phyloP scores from a whole-genome alignment of 2,797 vertebrate species.

The Yasuhikotakia modesta region DNA sequence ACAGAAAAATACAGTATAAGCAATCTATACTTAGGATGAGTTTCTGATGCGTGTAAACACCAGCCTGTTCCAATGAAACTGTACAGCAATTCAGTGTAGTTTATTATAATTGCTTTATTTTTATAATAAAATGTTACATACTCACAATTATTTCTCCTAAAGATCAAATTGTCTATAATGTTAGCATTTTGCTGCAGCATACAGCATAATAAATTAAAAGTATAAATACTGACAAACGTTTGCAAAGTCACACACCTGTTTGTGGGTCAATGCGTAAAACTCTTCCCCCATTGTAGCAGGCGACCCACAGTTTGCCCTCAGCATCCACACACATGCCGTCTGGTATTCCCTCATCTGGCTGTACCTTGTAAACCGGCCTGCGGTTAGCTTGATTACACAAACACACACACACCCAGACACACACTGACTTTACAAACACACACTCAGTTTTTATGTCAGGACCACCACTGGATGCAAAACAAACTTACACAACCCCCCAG shows the following conservation, averaged over 20 bases:
- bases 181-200: not conserved
- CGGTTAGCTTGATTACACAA: constrained; percentile 80
- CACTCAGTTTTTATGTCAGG: not conserved
- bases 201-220: too few relatives aligned
- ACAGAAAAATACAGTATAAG: too few relatives aligned
- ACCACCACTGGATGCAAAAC: not conserved
- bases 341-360: constrained; percentile 86
- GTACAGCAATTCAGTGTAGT: too few relatives aligned
- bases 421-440: constrained; percentile 15
- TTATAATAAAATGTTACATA: too few relatives aligned
- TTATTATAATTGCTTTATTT: too few relatives aligned
- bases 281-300: constrained; percentile 87
- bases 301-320: constrained; percentile 89
- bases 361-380: constrained; percentile 80
- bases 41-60: too few relatives aligned
- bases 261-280: constrained; percentile 87
- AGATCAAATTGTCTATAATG: too few relatives aligned
- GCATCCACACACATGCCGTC: constrained; percentile 90
- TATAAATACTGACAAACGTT: not conserved
- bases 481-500: constrained; percentile 82
- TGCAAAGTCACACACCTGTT: constrained; percentile 76
- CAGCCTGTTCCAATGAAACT: too few relatives aligned
- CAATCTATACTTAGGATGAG: too few relatives aligned
- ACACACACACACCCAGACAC: too few relatives aligned
- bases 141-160: too few relatives aligned